These are phyloP conservation scores for Drosophila hydei DNA, from an alignment of 1,140 invertebrate species.

Conservation along the genomic window DNA sequence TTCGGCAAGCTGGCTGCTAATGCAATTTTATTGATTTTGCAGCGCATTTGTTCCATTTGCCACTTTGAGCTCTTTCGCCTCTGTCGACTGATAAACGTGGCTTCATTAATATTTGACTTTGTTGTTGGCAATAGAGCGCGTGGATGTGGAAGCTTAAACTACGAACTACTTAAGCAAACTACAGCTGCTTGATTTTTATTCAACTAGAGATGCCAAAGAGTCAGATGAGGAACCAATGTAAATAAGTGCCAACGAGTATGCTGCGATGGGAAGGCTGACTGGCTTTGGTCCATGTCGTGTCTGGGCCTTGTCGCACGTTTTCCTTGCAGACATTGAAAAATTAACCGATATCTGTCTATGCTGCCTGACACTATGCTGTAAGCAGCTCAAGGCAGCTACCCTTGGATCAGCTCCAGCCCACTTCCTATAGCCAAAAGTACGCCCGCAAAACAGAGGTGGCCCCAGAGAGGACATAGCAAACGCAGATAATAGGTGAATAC, in stretches of 20 bases:
- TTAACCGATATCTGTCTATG: conserved; percentile 77
- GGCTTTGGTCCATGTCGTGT: conserved; percentile 23
- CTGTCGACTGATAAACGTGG: conserved; percentile 50
- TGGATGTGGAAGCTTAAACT: not conserved
- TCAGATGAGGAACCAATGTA: conserved; percentile 40
- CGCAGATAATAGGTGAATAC: conserved; percentile 10
- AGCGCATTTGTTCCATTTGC: not conserved
- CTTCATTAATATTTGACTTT: conserved; percentile 65
- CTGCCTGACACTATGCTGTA: conserved; percentile 51
- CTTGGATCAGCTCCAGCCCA: conserved; percentile 2
- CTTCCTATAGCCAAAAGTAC: not conserved
- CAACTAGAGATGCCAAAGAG: conserved; percentile 37
- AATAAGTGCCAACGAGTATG: conserved; percentile 34
- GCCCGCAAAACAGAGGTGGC: conserved; percentile 20
- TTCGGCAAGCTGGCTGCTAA: conserved; percentile 11
- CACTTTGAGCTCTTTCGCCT: conserved; percentile 9
- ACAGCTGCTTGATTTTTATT: conserved; percentile 56
- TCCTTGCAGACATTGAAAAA: conserved; percentile 76
- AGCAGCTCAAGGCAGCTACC: conserved; percentile 12
- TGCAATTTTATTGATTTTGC: conserved; percentile 63
- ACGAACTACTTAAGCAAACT: conserved; percentile 50
- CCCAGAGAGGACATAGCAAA: conserved; percentile 3
- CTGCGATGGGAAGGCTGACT: conserved; percentile 4
- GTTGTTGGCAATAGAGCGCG: conserved; percentile 8
- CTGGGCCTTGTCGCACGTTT: conserved; percentile 59